Evolutionary conservation across 2,888 invertebrate species (phyloP).

Genomic region (Atethmia centrago): DNA sequence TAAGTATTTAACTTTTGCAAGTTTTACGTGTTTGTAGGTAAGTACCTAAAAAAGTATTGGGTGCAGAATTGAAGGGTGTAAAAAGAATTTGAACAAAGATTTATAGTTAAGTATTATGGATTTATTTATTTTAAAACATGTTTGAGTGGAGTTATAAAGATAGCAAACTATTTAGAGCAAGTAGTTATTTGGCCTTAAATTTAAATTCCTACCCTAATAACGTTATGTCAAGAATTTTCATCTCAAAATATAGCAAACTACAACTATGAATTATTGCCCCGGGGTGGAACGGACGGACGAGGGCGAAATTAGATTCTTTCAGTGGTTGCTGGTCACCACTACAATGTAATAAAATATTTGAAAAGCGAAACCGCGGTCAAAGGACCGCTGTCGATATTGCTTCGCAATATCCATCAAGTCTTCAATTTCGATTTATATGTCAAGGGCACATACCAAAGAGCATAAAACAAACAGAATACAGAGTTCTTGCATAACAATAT

Average conservation of each 20-base stretch:
- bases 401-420: constrained; percentile 10
- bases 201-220: constrained; percentile 25
- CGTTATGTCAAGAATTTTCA: constrained; percentile 50
- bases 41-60: background rate
- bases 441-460: background rate
- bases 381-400: constrained; percentile 13
- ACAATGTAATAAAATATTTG: constrained; percentile 46
- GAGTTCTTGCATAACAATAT: background rate
- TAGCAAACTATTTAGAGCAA: constrained; percentile 13
- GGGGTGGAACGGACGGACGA: constrained; percentile 30
- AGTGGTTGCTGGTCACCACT: constrained; percentile 22
- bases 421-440: background rate
- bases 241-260: constrained; percentile 34
- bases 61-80: background rate
- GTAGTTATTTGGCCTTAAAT: constrained; percentile 28
- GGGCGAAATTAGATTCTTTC: constrained; percentile 36
- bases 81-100: background rate
- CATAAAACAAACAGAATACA: background rate
- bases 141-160: constrained; percentile 4
- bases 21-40: background rate
- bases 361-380: constrained; percentile 21
- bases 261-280: constrained; percentile 39
- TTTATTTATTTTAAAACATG: constrained; percentile 5
- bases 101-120: too few species aligned
- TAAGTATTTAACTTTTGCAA: background rate